Conservation (phyloP, 2,888 invertebrate species). For the Cybosia mesomella region DNA sequence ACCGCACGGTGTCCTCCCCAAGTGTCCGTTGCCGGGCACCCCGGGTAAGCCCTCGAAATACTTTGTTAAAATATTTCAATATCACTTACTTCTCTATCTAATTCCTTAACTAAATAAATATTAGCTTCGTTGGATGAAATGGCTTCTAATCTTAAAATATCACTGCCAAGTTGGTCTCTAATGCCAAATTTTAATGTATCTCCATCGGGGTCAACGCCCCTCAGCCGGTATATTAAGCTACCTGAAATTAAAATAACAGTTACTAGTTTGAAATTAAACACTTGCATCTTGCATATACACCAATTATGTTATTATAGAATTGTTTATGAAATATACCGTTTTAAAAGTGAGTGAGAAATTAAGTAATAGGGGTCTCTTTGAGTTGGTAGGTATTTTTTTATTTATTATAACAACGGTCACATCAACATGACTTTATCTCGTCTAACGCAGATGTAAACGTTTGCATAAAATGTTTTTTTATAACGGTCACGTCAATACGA, state of each 20-base stretch:
- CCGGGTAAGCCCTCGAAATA: no score
- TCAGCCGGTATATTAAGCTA: constrained; percentile 93
- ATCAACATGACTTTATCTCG: neutral
- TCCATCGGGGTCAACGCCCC: constrained; percentile 94
- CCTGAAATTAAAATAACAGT: constrained; percentile 86
- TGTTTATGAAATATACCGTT: constrained; percentile 35
- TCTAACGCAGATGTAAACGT: no score
- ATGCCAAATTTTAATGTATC: constrained; percentile 94
- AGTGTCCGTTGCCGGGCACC: no score
- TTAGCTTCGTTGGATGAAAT: constrained; percentile 94
- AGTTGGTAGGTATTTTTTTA: constrained; percentile 3
- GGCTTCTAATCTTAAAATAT: constrained; percentile 94
- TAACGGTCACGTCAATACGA: constrained; percentile 4
- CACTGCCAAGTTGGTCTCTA: constrained; percentile 92
- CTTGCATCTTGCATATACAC: constrained; percentile 24
- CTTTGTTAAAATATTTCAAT: neutral
- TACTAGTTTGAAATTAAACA: constrained; percentile 30
- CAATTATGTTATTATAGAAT: constrained; percentile 17
- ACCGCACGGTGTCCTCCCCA: no score
- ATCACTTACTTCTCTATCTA: constrained; percentile 93
- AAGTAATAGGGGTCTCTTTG: constrained; percentile 23
- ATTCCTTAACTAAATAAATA: constrained; percentile 94
- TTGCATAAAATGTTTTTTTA: neutral
- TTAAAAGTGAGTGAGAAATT: constrained; percentile 40
- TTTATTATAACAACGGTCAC: no score